phyloP scores from a whole-genome alignment of 2,113 vertebrate genomes.

The Perca schrenkii region DNA sequence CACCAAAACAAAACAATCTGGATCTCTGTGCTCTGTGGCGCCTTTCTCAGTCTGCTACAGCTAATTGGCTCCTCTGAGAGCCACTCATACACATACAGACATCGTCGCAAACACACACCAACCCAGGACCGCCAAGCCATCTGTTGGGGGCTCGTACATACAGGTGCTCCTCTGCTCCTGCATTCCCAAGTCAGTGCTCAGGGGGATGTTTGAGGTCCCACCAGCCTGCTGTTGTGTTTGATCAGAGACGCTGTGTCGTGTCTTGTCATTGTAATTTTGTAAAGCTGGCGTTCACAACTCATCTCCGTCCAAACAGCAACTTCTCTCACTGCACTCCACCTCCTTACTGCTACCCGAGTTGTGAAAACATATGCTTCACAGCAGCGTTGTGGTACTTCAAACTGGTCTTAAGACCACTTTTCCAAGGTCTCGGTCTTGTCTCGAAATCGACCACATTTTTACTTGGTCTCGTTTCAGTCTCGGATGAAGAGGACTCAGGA shows the following conservation, averaged over 20 bases:
- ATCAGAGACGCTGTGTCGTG: conserved; percentile 6
- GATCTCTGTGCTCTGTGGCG: conserved; percentile 39
- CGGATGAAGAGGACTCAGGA: no score
- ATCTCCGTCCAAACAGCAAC: not conserved
- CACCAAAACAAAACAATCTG: conserved; percentile 47
- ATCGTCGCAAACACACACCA: conserved; percentile 24
- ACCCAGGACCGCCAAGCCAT: conserved; percentile 59
- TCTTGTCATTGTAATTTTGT: conserved; percentile 21
- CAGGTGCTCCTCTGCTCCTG: conserved; percentile 61
- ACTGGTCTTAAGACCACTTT: no score
- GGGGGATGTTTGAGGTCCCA: conserved; percentile 59
- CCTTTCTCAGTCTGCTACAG: conserved; percentile 59
- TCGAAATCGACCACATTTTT: no score
- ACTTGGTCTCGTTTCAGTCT: no score
- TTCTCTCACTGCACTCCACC: not conserved
- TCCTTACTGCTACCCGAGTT: not conserved
- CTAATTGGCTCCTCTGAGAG: conserved; percentile 80
- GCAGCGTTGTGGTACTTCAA: no score
- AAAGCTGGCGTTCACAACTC: conserved; percentile 31
- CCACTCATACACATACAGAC: conserved; percentile 19
- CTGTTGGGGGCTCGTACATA: conserved; percentile 49
- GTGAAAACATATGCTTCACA: no score
- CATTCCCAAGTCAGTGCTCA: conserved; percentile 84
- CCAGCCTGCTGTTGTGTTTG: conserved; percentile 54
- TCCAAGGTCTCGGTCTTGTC: no score